Evolutionary conservation across 2,113 vertebrate genomes (phyloP).

Genomic region (Sinocyclocheilus rhinocerous): DNA sequence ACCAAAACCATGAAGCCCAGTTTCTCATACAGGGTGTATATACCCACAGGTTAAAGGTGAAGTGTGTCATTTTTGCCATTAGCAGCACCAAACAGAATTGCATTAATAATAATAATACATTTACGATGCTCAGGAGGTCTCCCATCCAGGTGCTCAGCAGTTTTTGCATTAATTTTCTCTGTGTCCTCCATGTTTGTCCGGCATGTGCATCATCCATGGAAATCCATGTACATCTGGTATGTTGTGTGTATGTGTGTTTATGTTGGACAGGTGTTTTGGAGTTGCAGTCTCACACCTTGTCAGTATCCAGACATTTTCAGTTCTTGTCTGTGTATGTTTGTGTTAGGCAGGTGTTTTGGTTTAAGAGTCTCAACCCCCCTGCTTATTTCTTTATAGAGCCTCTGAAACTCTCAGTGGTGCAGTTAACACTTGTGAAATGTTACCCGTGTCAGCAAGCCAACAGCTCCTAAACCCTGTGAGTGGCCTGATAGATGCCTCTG

Average conservation of each 20-base stretch:
- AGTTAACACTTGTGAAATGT: slow-evolving; percentile 37
- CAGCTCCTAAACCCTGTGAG: background rate
- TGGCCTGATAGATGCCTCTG: background rate
- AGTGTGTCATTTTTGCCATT: background rate
- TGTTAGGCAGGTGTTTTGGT: too few relatives aligned
- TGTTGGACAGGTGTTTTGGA: background rate
- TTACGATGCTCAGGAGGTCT: too few relatives aligned
- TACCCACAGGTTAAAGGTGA: background rate
- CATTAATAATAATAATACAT: too few relatives aligned
- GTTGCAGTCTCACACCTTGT: background rate
- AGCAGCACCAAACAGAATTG: background rate
- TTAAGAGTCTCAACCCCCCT: background rate
- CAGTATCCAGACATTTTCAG: background rate
- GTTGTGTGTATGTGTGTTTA: background rate
- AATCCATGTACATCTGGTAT: background rate
- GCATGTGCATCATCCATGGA: background rate
- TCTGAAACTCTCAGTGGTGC: slow-evolving; percentile 23
- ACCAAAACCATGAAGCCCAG: slow-evolving; percentile 71
- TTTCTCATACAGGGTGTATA: slow-evolving; percentile 76
- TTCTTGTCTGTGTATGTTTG: too few relatives aligned
- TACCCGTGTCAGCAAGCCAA: slow-evolving; percentile 1
- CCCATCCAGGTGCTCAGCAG: background rate
- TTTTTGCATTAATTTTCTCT: background rate
- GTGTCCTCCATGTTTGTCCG: too few relatives aligned
- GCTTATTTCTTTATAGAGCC: background rate